Conservation (phyloP, 2,113 vertebrate genomes). For the Carassius carassius region DNA sequence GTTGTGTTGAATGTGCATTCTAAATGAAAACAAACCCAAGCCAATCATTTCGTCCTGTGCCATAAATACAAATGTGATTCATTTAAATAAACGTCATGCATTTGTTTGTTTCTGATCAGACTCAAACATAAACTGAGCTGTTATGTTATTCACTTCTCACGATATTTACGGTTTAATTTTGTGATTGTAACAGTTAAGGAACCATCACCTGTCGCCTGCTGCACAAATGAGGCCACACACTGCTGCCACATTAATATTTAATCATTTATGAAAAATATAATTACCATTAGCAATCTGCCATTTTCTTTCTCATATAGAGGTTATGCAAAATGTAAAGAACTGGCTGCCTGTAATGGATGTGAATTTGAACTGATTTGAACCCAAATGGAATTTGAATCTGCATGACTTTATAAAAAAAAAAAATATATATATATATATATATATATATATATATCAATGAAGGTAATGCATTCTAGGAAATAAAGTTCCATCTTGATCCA, state of each 20-base stretch:
- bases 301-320: not conserved
- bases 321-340: not conserved
- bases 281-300: not conserved
- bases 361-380: not conserved
- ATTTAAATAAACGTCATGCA: not conserved
- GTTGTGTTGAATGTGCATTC: not conserved
- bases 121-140: not conserved
- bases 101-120: not conserved
- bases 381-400: not conserved
- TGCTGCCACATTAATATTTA: conserved; percentile 19
- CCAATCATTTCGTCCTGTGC: not conserved
- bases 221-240: not conserved
- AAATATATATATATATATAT: no score
- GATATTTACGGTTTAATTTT: not conserved
- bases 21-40: not conserved
- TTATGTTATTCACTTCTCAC: not conserved
- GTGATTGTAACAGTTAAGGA: not conserved
- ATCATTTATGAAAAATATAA: conserved; percentile 39
- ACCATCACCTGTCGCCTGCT: not conserved
- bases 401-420: not conserved
- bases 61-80: not conserved
- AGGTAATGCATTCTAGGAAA: not conserved
- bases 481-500: not conserved
- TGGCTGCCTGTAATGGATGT: not conserved
- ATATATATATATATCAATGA: no score